Conservation (phyloP, 92 coral and sea anemone genomes). For the Zoanthus sociatus region DNA sequence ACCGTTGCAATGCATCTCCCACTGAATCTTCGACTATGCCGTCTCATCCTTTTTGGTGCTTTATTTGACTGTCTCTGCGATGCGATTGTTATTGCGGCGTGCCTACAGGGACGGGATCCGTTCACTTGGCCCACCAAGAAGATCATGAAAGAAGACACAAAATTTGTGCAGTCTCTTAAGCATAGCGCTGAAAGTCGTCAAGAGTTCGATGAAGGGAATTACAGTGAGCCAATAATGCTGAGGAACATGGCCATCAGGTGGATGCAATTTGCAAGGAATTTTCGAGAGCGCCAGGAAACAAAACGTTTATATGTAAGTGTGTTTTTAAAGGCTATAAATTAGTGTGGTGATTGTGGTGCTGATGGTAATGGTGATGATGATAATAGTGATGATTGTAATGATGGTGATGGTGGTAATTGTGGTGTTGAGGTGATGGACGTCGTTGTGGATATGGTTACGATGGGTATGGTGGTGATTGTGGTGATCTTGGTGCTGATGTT, state of each 20-base stretch:
- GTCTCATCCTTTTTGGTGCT: constrained; percentile 47
- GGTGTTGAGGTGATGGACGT: too few species aligned
- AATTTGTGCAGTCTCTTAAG: constrained; percentile 31
- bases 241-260: constrained; percentile 38
- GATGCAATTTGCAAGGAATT: background rate
- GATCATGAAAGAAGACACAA: constrained; percentile 28
- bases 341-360: too few species aligned
- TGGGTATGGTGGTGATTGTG: too few species aligned
- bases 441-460: too few species aligned
- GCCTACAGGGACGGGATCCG: constrained; percentile 37
- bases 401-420: too few species aligned
- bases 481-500: too few species aligned
- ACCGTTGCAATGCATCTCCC: constrained; percentile 47
- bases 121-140: constrained; percentile 43
- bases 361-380: too few species aligned
- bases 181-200: constrained; percentile 30
- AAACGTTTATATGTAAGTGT: background rate
- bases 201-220: constrained; percentile 31
- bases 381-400: too few species aligned
- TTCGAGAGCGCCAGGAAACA: background rate
- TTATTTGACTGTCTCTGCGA: constrained; percentile 55
- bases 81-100: constrained; percentile 58
- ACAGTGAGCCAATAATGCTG: constrained; percentile 45
- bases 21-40: constrained; percentile 49
- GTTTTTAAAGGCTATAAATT: too few species aligned